These are phyloP conservation scores for Rhinoptilus africanus DNA, from an alignment of 2,113 vertebrate species.

Conservation along the genomic window DNA sequence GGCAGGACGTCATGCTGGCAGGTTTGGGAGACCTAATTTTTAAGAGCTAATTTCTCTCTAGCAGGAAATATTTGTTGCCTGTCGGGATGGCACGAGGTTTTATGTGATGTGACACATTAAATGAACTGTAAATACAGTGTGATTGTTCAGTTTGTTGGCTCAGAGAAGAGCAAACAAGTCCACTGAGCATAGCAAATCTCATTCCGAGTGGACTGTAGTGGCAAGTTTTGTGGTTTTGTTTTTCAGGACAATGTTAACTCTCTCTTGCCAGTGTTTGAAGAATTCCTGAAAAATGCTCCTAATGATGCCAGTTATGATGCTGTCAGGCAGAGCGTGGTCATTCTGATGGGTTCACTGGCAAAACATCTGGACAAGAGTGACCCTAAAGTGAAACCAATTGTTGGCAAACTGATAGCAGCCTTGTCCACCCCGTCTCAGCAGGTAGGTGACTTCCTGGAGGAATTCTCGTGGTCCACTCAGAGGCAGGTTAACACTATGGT, in stretches of 20 bases:
- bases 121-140: slow-evolving; percentile 37
- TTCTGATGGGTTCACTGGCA: slow-evolving; percentile 97
- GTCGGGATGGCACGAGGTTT: not conserved
- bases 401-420: slow-evolving; percentile 94
- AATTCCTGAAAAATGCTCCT: slow-evolving; percentile 93
- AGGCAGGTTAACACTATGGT: not conserved
- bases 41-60: not conserved
- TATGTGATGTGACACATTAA: slow-evolving; percentile 28
- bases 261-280: slow-evolving; percentile 95
- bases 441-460: slow-evolving; percentile 78
- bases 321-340: slow-evolving; percentile 96
- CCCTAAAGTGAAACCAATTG: slow-evolving; percentile 97
- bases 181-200: slow-evolving; percentile 37
- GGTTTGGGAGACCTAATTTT: not conserved
- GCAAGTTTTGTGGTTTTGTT: slow-evolving; percentile 52
- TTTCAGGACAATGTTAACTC: slow-evolving; percentile 93
- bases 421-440: slow-evolving; percentile 97
- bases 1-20: not conserved
- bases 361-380: slow-evolving; percentile 98
- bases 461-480: not conserved
- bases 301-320: slow-evolving; percentile 96
- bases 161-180: slow-evolving; percentile 47
- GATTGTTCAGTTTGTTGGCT: slow-evolving; percentile 36
- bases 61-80: slow-evolving; percentile 18
- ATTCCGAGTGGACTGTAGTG: slow-evolving; percentile 30